Evolutionary conservation across 2,888 invertebrate species (phyloP).

Genomic region (Erebia aethiops): DNA sequence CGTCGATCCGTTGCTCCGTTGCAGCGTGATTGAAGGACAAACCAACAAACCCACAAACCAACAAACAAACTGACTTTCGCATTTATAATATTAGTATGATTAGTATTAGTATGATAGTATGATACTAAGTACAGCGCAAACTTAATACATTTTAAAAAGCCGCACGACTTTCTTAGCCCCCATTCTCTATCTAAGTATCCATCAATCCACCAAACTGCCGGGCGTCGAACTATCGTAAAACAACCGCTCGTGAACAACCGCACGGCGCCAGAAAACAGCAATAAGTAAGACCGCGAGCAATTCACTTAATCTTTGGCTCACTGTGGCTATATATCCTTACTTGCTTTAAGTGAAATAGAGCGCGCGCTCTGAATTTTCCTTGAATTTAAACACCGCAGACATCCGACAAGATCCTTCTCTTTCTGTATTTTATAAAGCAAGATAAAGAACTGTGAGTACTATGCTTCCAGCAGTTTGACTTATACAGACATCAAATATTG

Average conservation of each 20-base stretch:
- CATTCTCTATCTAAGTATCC: slow-evolving; percentile 10
- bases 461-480: too few species aligned
- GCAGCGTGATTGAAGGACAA: too few species aligned
- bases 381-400: slow-evolving; percentile 21
- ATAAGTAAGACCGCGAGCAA: slow-evolving; percentile 40
- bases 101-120: too few species aligned
- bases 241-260: slow-evolving; percentile 35
- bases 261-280: slow-evolving; percentile 38
- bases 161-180: not conserved
- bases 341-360: slow-evolving; percentile 38
- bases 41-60: too few species aligned
- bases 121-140: not conserved
- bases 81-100: too few species aligned
- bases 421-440: not conserved
- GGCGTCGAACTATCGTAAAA: slow-evolving; percentile 35
- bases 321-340: slow-evolving; percentile 33
- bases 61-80: too few species aligned
- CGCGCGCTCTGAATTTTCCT: slow-evolving; percentile 28
- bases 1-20: too few species aligned
- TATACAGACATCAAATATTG: too few species aligned
- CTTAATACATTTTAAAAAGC: slow-evolving; percentile 19
- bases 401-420: slow-evolving; percentile 14
- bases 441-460: too few species aligned
- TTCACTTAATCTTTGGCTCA: slow-evolving; percentile 40
- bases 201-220: slow-evolving; percentile 33